phyloP scores from a whole-genome alignment of 2,888 invertebrate species.

The Labia minor region DNA sequence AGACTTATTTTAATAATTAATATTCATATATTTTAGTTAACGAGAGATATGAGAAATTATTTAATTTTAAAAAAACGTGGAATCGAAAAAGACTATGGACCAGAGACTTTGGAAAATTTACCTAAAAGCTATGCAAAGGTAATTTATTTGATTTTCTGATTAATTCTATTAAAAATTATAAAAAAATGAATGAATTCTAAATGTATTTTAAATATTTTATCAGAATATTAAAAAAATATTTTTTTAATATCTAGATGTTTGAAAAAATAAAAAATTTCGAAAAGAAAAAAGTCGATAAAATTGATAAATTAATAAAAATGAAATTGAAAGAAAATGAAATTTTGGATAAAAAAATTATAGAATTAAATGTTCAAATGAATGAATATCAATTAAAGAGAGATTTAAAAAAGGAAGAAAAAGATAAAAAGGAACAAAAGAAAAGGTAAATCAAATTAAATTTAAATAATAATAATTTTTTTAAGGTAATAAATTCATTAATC shows the following conservation, averaged over 20 bases:
- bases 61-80: background rate
- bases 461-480: too few relatives aligned
- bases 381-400: constrained; percentile 48
- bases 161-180: too few relatives aligned
- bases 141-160: too few relatives aligned
- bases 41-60: background rate
- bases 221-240: too few relatives aligned
- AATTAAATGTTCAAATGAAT: constrained; percentile 48
- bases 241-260: constrained; percentile 32
- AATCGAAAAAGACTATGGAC: background rate
- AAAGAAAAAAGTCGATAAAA: constrained; percentile 39
- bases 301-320: constrained; percentile 40
- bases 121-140: background rate
- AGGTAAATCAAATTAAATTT: constrained; percentile 36
- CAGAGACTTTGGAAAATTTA: background rate
- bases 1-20: too few relatives aligned
- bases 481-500: too few relatives aligned
- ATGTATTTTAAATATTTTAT: too few relatives aligned
- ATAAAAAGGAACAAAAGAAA: constrained; percentile 39
- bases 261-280: constrained; percentile 42
- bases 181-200: too few relatives aligned
- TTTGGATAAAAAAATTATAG: constrained; percentile 41
- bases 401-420: constrained; percentile 41
- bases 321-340: constrained; percentile 35
- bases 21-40: constrained; percentile 17